Conservation (phyloP, 1,140 invertebrate species). For the Drosophila pruinosa region DNA sequence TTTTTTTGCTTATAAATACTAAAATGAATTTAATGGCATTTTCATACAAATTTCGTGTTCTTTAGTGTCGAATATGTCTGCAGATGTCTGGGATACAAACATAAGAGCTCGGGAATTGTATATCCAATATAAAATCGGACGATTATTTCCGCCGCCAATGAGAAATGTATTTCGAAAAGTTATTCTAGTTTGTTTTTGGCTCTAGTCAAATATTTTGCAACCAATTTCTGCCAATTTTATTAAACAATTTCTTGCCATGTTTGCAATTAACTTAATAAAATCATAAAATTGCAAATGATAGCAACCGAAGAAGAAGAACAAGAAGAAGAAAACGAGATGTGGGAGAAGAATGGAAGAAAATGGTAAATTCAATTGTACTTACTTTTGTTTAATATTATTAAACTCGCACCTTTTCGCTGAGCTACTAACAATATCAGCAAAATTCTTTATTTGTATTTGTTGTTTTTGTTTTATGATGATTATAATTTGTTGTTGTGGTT, state of each 20-base stretch:
- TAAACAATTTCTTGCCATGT: constrained; percentile 28
- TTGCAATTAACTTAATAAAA: constrained; percentile 19
- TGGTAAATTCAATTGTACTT: constrained; percentile 21
- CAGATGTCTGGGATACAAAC: constrained; percentile 14
- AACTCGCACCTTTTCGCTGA: constrained; percentile 64
- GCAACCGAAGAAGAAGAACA: neutral
- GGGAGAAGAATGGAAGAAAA: neutral
- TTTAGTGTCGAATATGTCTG: constrained; percentile 20
- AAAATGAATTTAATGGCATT: neutral
- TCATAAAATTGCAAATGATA: neutral
- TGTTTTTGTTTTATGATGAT: constrained; percentile 27
- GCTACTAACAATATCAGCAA: constrained; percentile 38
- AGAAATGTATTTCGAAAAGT: constrained; percentile 17
- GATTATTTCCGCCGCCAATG: constrained; percentile 68
- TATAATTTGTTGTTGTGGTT: constrained; percentile 6
- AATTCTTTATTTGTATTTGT: constrained; percentile 25
- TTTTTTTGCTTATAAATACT: neutral
- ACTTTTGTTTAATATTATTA: constrained; percentile 9
- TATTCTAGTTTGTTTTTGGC: neutral
- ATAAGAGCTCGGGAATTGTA: constrained; percentile 15
- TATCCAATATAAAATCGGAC: constrained; percentile 65
- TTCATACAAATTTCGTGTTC: neutral
- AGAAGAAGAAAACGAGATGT: neutral
- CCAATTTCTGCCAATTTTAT: constrained; percentile 10
- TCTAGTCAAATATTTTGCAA: constrained; percentile 18